A percentile compares a stretch with the other conserved stretches of the same genome.
phyloP scores from a whole-genome alignment of 2,888 invertebrate species.

The Cephus sareptanus region DNA sequence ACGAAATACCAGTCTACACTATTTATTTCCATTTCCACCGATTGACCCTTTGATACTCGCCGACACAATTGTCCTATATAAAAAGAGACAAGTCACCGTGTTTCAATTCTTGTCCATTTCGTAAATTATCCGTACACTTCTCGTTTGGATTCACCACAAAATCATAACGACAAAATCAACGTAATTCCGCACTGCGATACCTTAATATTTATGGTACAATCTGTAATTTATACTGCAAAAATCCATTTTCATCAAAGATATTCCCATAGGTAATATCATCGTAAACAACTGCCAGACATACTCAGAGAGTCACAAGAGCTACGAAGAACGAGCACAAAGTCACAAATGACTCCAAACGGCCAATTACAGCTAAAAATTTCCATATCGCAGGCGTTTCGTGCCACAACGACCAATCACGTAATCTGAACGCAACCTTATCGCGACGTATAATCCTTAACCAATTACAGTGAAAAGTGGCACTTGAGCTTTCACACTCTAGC shows the following conservation, averaged over 20 bases:
- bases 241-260: not conserved
- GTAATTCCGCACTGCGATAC: not conserved
- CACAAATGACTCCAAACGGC: not conserved
- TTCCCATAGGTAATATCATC: not conserved
- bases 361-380: not conserved
- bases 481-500: not conserved
- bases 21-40: not conserved
- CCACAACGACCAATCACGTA: not conserved
- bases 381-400: not conserved
- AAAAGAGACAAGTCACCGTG: not conserved
- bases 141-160: not conserved
- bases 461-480: not conserved
- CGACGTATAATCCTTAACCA: not conserved
- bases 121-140: not conserved
- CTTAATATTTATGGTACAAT: not conserved
- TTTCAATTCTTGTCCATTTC: not conserved
- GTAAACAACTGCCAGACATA: not conserved
- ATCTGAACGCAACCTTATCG: not conserved
- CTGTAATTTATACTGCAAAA: not conserved
- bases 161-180: not conserved
- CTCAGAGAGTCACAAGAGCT: not conserved
- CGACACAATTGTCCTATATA: not conserved
- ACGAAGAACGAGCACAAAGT: not conserved
- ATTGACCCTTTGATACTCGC: not conserved
- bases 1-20: not conserved